These are phyloP conservation scores for Potamarius usumacintae DNA, from an alignment of 2,113 vertebrate species.

Conservation along the genomic window DNA sequence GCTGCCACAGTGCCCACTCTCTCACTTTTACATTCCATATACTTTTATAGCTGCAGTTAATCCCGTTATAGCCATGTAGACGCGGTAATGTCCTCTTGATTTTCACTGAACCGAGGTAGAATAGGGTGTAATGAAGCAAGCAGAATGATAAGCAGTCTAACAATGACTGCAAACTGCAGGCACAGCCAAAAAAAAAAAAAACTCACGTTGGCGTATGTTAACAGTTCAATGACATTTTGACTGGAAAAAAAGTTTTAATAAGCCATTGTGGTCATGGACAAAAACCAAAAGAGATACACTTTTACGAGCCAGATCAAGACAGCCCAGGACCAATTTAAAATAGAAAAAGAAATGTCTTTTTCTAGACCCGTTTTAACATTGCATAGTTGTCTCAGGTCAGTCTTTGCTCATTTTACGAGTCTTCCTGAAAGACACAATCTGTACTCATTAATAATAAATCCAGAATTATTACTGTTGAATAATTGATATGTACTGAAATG, in stretches of 20 bases:
- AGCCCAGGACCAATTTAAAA: not conserved
- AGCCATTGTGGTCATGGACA: not conserved
- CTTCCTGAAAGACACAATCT: not conserved
- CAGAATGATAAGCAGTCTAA: not conserved
- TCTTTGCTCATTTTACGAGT: not conserved
- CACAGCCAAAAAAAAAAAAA: not conserved
- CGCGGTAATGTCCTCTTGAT: slow-evolving; percentile 23
- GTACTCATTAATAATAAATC: slow-evolving; percentile 1
- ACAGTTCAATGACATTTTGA: not conserved
- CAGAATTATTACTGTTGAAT: not conserved
- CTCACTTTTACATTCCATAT: not conserved
- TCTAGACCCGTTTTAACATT: not conserved
- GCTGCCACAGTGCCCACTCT: not conserved
- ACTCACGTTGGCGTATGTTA: not conserved
- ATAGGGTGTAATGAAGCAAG: slow-evolving; percentile 9
- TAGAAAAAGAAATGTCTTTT: not conserved
- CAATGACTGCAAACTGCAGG: not conserved
- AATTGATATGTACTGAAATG: not conserved
- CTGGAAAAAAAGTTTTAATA: not conserved
- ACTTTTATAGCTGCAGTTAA: slow-evolving; percentile 37
- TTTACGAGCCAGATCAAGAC: not conserved
- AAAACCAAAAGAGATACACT: not conserved
- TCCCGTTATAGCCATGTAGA: slow-evolving; percentile 24
- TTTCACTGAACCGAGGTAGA: slow-evolving; percentile 27
- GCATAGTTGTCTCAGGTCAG: not conserved